Base-by-base conservation (phyloP, 2,888 invertebrate species). In the Dynastes hyllus region DNA sequence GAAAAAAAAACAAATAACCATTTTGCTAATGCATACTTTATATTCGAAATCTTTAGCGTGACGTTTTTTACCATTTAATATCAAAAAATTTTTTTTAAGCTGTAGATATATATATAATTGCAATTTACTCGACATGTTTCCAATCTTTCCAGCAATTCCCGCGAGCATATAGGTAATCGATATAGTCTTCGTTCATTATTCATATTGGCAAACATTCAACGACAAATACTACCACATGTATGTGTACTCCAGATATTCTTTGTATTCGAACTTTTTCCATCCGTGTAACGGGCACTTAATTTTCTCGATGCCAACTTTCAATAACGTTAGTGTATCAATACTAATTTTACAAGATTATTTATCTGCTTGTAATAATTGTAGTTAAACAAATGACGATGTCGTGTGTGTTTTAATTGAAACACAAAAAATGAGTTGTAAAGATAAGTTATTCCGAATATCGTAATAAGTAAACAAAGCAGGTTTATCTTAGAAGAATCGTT, bases 121-220 rank as follows among this genome's bases (percentile, higher is more conserved):
- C 53, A 53, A 32, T 32, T 13, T 32, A 70, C 13, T 32, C 55
- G 37, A 53, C 53, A 53, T 32, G 16, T 16, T 55, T n/a, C 4
- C 53, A 53, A 53, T 70, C 22, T 16, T 70, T 9, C 51, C 13
- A 37, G 65, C 40, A 37, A 66, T 37, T 66, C 37, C 40, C 65
- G 8, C 4, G 32, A 53, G 53, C 45, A n/a, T 70, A 70, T 70
- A 32, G 53, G 70, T 70, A 70, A 70, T 70, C 70, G 70, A 70
- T 70, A 37, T 3, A 70, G 13, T 53, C 53, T 70, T 70, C 70
- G 53, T 70, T 32, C 53, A 70, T 70, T 70, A 70, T 70, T 53
- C 70, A 70, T 32, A 29, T 32, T 53, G 11, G 32, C 70, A 32
- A 70, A 51, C 70, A 70, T 51, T 8, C 53, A 51, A 70, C 29